Percentiles rank a stretch among this genome's conserved stretches.
Conservation (phyloP, 2,113 vertebrate species). For the Brachyistius frenatus region DNA sequence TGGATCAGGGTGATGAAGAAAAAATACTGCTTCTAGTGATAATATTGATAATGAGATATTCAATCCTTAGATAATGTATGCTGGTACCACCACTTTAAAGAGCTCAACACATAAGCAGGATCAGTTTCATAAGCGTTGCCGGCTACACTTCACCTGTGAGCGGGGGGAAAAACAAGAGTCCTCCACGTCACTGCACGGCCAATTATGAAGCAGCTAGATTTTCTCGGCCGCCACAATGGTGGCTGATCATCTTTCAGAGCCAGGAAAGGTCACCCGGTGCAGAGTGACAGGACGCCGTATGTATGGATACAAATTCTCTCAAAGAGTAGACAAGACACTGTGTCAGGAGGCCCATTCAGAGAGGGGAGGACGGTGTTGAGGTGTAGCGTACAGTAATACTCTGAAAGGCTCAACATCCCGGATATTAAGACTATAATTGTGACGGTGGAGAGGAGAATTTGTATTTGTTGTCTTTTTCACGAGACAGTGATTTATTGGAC, state of each 20-base stretch:
- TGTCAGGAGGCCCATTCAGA: constrained; percentile 20
- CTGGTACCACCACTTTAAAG: constrained; percentile 63
- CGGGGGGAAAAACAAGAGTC: constrained; percentile 36
- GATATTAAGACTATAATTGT: background rate
- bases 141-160: constrained; percentile 66
- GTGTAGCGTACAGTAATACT: background rate
- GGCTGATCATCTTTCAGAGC: constrained; percentile 71
- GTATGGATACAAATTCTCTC: constrained; percentile 57
- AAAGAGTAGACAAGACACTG: constrained; percentile 18
- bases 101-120: constrained; percentile 63
- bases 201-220: constrained; percentile 73
- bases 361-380: constrained; percentile 2
- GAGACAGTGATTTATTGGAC: background rate
- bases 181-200: constrained; percentile 55
- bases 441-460: background rate
- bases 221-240: constrained; percentile 63
- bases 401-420: background rate
- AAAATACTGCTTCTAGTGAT: no score
- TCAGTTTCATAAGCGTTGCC: constrained; percentile 74
- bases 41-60: no score
- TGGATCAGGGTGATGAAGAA: no score
- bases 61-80: constrained; percentile 21
- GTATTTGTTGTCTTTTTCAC: no score
- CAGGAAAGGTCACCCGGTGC: constrained; percentile 71
- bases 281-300: constrained; percentile 53